Base-by-base conservation (phyloP, 2,113 vertebrate species). In the Cavia aperea region DNA sequence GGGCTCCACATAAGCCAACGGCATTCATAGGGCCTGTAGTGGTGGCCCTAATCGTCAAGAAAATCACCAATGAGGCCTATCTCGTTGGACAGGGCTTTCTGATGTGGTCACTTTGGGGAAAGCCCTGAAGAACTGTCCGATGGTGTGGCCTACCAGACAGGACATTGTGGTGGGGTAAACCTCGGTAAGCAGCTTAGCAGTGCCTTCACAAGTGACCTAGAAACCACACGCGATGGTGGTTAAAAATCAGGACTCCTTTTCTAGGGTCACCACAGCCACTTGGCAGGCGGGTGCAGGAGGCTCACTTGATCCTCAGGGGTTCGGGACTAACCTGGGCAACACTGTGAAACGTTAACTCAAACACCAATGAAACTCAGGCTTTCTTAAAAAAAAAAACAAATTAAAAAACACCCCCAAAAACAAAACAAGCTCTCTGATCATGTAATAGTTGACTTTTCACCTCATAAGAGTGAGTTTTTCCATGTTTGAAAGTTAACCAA, bases 401-500 rank as follows among this genome's bases (percentile, higher is more conserved):
- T 10, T 10, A 81, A 58, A 39, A 58, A 1, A 12, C 21, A 36
- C n/a, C 70, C 9, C 12, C 33, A 78, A 78, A 49, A 16, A 33
- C 26, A 78, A 72, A 33, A 62, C 79, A 86, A 58, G 60, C 33
- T 58, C 82, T 93, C 2, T 60, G 81, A 73, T 84, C 56, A 49
- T 19, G 21, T 70, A 87, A 62, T 6, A 81, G 56, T 1, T 95
- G 65, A 66, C 72, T 79, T 84, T 43, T 91, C 54, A 91, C 39
- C 73, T 33, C 24, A 11, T 54, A 29, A 68, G 26, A 58, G 33
- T 77, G 51, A 85, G 16, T 62, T 88, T 93, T 86, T 58, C 46
- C 46, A 89, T 82, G 81, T 75, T 81, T 93, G 88, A 16, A 89
- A 83, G 39, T 93, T 75, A n/a, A 51, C 62, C 49, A 46, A 92